A percentile compares a stretch with the other conserved stretches of the same genome.
Conservation (phyloP, 2,113 vertebrate genomes). For the Dolichallabes microphthalmus region DNA sequence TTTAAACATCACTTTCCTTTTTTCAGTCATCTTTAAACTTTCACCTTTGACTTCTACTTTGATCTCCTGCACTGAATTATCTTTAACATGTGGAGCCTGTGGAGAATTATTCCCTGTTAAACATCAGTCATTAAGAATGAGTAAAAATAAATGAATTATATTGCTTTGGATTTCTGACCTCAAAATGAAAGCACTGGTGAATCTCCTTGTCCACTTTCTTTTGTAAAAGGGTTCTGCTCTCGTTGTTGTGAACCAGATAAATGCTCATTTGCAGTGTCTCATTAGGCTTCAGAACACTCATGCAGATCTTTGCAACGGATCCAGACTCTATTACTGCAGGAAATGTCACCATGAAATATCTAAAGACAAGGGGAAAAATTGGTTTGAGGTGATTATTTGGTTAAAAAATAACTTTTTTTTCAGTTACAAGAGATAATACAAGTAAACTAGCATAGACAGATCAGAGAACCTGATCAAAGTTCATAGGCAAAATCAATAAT, state of each 20-base stretch:
- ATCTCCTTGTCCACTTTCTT: slow-evolving; percentile 45
- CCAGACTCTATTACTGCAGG: slow-evolving; percentile 66
- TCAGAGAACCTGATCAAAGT: neutral
- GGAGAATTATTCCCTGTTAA: neutral
- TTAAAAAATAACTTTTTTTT: neutral
- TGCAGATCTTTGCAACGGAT: slow-evolving; percentile 60
- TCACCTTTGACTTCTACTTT: slow-evolving; percentile 60
- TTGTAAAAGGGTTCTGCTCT: slow-evolving; percentile 30
- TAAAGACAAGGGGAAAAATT: neutral
- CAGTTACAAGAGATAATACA: neutral
- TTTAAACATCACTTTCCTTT: slow-evolving; percentile 61
- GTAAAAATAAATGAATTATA: neutral
- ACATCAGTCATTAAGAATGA: neutral
- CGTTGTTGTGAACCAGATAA: slow-evolving; percentile 40
- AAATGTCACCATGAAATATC: slow-evolving; percentile 61
- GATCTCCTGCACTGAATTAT: slow-evolving; percentile 44
- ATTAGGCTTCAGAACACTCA: slow-evolving; percentile 61
- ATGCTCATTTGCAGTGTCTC: slow-evolving; percentile 62
- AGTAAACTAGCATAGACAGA: neutral
- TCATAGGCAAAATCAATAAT: neutral
- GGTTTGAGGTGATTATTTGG: too few species aligned
- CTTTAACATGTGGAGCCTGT: slow-evolving; percentile 58
- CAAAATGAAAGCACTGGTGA: slow-evolving; percentile 57
- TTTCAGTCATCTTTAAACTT: slow-evolving; percentile 57
- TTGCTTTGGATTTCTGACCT: slow-evolving; percentile 43